Evolutionary conservation across 2,113 vertebrate genomes (phyloP).

Genomic region (Epinephelus moara): DNA sequence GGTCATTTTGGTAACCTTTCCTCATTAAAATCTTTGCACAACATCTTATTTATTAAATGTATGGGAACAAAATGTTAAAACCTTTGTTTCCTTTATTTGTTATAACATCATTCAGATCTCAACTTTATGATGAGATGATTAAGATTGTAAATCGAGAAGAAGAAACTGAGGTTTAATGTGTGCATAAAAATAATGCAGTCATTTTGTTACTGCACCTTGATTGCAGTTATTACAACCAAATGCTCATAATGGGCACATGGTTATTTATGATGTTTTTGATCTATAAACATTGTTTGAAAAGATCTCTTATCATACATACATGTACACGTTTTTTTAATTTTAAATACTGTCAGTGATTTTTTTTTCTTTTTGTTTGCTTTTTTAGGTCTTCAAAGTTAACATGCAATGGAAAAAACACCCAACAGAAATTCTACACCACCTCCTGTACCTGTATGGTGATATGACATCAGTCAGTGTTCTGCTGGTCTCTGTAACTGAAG

Average conservation of each 20-base stretch:
- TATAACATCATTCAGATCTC: neutral
- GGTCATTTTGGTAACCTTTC: too few relatives aligned
- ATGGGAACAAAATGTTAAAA: neutral
- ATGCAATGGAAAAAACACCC: neutral
- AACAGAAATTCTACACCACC: constrained; percentile 18
- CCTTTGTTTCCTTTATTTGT: neutral
- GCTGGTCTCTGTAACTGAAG: neutral
- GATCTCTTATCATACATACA: neutral
- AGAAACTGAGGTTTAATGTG: neutral
- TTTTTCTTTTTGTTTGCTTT: neutral
- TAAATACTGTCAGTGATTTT: neutral
- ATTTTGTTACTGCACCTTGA: neutral
- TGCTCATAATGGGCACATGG: neutral
- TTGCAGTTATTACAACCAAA: neutral
- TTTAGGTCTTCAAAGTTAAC: neutral
- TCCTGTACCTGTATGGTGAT: neutral
- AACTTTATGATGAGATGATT: neutral
- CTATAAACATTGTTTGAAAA: neutral
- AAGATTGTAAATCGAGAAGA: neutral
- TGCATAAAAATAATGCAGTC: neutral
- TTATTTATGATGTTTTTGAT: neutral
- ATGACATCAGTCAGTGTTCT: neutral
- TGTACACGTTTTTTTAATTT: neutral
- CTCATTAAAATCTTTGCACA: too few relatives aligned
- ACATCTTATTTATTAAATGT: neutral